Evolutionary conservation across 2,797 vertebrate genomes (phyloP), one percentile per base, ranked within the genome.

Genomic region (Peromyscus nudipes): DNA sequence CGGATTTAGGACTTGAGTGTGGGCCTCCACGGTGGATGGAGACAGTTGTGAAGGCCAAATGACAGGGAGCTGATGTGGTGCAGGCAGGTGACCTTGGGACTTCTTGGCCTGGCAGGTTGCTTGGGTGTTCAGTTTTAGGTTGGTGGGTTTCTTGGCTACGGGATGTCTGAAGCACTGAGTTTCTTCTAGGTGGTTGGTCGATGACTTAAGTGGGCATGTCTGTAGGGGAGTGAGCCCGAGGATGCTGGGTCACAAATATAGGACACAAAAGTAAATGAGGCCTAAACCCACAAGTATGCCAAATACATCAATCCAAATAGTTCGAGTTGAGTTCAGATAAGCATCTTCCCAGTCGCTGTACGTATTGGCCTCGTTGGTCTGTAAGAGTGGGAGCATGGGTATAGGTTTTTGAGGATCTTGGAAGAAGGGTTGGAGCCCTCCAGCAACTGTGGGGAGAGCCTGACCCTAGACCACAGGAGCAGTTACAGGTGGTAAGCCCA

Each of bases 121-220:
- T 92, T 84, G 60, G 65, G 73, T 64, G 90, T 91, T 81, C 83
- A 88, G 23, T 77, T 94, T 52, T 94, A 83, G 84, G 60, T 84
- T 93, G 55, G 16, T 96, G 73, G 34, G 69, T 85, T 97, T 97
- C 62, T 75, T 94, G 92, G 62, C 37, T 81, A 90, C 85, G n/a
- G 31, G 71, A 62, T 91, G 71, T 93, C 73, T 96, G 76, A 75
- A 82, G 11, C 6, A 34, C 65, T 94, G 90, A 71, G 40, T 89
- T 97, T 97, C 94, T 96, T 95, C 49, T 57, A 46, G 64, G 64
- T 80, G 76, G 43, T 81, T 96, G 87, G 79, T 83, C 90, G 81
- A 9, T 60, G 9, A 94, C 76, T 96, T 96, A 73, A 25, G 73
- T 65, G 65, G 21, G 62, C 79, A 7, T 73, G 34, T 93, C 49